These are phyloP conservation scores for Cyclophora albipunctata DNA, from an alignment of 2,888 invertebrate genomes.

Conservation along the genomic window DNA sequence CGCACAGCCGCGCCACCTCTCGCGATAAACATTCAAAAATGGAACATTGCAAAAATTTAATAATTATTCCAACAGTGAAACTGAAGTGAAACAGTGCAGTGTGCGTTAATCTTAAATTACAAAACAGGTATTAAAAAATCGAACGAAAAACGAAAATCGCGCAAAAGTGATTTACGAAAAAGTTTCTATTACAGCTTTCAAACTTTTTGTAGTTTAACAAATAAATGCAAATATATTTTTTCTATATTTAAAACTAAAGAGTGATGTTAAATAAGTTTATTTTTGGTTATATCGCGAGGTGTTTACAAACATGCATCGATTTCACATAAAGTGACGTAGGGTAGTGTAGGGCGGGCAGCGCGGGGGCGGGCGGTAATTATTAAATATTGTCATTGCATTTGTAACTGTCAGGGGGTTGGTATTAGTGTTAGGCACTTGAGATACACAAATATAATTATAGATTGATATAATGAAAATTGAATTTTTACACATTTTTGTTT, in stretches of 20 bases:
- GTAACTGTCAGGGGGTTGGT: conserved; percentile 7
- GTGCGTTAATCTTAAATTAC: conserved; percentile 4
- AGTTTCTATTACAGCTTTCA: not conserved
- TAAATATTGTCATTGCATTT: too few relatives aligned
- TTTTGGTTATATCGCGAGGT: conserved; percentile 34
- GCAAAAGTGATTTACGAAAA: not conserved
- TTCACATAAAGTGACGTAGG: conserved; percentile 61
- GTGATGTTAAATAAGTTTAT: too few relatives aligned
- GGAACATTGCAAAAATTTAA: conserved; percentile 5
- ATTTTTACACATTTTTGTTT: too few relatives aligned
- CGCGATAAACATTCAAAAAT: conserved; percentile 33
- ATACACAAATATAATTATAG: not conserved
- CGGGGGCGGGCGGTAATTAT: conserved; percentile 13
- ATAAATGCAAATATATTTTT: not conserved
- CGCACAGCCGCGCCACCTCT: conserved; percentile 60
- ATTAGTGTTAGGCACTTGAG: conserved; percentile 3
- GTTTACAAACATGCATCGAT: conserved; percentile 76
- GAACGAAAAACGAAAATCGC: too few relatives aligned
- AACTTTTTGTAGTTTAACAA: not conserved
- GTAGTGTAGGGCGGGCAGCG: conserved; percentile 14
- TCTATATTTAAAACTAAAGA: too few relatives aligned
- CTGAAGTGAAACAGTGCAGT: conserved; percentile 8
- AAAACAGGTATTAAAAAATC: too few relatives aligned
- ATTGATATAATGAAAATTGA: too few relatives aligned
- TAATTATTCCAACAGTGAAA: not conserved